Percentiles rank a stretch among this genome's conserved stretches.
Evolutionary conservation across 2,113 vertebrate species (phyloP).

Genomic region (Calyptomena viridis): DNA sequence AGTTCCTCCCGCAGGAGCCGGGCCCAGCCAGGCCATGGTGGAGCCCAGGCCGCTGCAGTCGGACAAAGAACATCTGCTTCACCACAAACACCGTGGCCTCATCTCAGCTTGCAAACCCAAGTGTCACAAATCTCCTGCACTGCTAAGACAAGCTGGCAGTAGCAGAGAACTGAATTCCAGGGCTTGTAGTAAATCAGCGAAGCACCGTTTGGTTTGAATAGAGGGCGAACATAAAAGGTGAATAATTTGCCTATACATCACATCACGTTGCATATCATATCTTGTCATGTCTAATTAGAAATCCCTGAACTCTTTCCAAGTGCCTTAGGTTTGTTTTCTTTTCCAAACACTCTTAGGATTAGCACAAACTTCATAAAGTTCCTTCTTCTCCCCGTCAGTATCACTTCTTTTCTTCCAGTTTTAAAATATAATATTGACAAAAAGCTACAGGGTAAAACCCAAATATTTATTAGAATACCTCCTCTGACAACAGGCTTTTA

Average conservation of each 20-base stretch:
- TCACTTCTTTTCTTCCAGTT: background rate
- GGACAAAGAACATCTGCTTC: background rate
- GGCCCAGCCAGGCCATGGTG: background rate
- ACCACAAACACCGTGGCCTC: background rate
- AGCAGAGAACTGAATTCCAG: background rate
- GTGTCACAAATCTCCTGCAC: background rate
- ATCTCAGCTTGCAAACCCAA: background rate
- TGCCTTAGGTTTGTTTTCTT: slow-evolving; percentile 9
- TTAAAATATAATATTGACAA: background rate
- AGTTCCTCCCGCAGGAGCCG: background rate
- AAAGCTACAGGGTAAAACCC: background rate
- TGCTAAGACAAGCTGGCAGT: background rate
- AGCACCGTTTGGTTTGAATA: background rate
- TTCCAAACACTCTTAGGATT: background rate
- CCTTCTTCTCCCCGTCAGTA: background rate
- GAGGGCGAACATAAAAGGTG: background rate
- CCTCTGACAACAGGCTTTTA: background rate
- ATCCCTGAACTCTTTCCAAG: background rate
- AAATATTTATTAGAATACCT: background rate
- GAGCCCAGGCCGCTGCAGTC: background rate
- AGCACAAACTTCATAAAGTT: background rate
- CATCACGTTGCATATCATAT: background rate
- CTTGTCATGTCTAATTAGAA: background rate
- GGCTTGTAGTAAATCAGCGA: background rate
- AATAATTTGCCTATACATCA: background rate